phyloP scores from a whole-genome alignment of 2,888 invertebrate genomes.

The Adineta ricciae region DNA sequence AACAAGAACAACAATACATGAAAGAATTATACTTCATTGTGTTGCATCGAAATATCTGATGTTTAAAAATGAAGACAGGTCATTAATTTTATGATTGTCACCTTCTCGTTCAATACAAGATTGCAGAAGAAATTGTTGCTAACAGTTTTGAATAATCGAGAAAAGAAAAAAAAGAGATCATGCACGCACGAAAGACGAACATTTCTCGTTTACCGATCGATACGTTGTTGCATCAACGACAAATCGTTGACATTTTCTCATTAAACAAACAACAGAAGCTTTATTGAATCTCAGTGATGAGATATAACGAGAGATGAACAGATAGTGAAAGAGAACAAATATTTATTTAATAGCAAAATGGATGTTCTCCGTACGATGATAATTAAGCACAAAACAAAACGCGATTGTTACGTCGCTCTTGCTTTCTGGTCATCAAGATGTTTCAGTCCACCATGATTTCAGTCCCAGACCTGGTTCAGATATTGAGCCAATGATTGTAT shows the following conservation, averaged over 20 bases:
- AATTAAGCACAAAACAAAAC: not conserved
- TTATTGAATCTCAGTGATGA: not conserved
- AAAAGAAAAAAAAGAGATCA: not conserved
- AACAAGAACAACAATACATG: not conserved
- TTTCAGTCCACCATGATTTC: slow-evolving; percentile 65
- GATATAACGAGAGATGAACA: not conserved
- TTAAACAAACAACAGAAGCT: not conserved
- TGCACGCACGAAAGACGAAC: too few species aligned
- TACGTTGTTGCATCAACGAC: not conserved
- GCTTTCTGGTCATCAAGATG: not conserved
- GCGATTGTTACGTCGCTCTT: not conserved
- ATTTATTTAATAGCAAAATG: not conserved
- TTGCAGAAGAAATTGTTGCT: too few species aligned
- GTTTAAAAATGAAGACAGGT: too few species aligned
- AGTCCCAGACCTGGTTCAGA: not conserved
- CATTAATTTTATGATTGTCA: too few species aligned
- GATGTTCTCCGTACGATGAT: not conserved
- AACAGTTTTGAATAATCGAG: not conserved
- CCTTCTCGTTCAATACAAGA: too few species aligned
- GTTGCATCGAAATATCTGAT: not conserved
- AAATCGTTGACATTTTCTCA: not conserved
- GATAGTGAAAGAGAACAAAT: not conserved
- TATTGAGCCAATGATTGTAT: slow-evolving; percentile 54
- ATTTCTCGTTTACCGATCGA: not conserved
- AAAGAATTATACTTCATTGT: not conserved